Base-by-base conservation (phyloP, 2,797 vertebrate species). In the Melanotaenia pygmaea region DNA sequence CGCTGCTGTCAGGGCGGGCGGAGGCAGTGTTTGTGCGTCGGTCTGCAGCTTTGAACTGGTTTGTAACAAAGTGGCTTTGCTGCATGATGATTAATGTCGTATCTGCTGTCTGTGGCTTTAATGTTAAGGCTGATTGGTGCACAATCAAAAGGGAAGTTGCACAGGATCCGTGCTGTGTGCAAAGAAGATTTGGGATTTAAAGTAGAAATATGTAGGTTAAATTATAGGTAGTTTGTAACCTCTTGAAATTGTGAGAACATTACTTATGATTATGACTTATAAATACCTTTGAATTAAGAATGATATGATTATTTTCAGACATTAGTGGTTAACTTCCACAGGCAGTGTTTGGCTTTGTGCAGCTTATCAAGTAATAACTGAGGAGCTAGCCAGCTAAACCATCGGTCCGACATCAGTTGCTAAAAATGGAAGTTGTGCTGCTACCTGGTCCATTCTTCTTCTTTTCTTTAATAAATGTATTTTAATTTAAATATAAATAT, bases 251-350 rank as follows among this genome's bases (percentile, higher is more conserved):
- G 20, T 32, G 11, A 51, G 1, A 40, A 65, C 45, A n/a, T 45
- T 45, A 9, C 16, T 51, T 28, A 53, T 62, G 63, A 72, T 68
- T 67, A 51, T 22, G 6, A 57, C 54, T 14, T 4, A 1, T 69
- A 77, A 79, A 71, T 53, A 59, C 64, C 64, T 63, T 51, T 7
- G 78, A 59, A 76, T 80, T 72, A 18, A 32, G 50, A 59, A 58
- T 56, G 66, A 20, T 24, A 59, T n/a, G 58, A 64, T 56, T 35
- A 24, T 13, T 26, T 63, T 57, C 32, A 43, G 60, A 75, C 22
- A 1, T 64, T 71, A 9, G 69, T 14, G 67, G 70, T 82, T 75
- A 80, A 76, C 72, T 75, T 74, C 63, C n/a, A 35, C 35, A 14
- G 59, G 68, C 14, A 38, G 2, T 34, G 76, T 78, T 76, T 61